Percentiles rank a stretch among this genome's conserved stretches.
Conservation (phyloP, 2,888 invertebrate species). For the Bruchidius siliquastri region DNA sequence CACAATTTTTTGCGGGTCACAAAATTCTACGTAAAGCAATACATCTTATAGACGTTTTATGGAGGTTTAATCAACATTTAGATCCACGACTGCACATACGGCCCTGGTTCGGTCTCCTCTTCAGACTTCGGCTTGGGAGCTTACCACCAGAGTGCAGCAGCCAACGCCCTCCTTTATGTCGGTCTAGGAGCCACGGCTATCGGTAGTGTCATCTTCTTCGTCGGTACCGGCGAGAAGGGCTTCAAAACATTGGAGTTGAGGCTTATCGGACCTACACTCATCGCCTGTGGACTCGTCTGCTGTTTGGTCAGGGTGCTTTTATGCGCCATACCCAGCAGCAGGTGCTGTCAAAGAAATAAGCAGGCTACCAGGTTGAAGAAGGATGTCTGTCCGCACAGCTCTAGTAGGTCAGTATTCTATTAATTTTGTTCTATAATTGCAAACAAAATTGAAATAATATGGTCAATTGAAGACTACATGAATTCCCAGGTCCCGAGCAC, state of each 20-base stretch:
- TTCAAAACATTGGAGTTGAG: conserved; percentile 82
- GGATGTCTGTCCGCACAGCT: conserved; percentile 44
- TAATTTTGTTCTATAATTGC: no score
- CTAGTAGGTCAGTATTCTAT: conserved; percentile 22
- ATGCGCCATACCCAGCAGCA: conserved; percentile 77
- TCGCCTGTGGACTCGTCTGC: conserved; percentile 72
- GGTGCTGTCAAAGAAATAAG: conserved; percentile 53
- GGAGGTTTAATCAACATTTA: conserved; percentile 44
- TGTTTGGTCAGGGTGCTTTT: conserved; percentile 78
- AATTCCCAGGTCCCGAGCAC: no score
- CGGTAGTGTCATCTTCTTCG: conserved; percentile 83
- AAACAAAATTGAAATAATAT: no score
- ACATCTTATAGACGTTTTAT: no score
- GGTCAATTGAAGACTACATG: no score
- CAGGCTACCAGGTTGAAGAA: conserved; percentile 58
- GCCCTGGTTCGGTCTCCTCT: conserved; percentile 54
- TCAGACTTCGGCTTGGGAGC: conserved; percentile 62
- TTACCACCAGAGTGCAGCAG: conserved; percentile 72
- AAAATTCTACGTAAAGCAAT: no score
- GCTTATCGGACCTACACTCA: conserved; percentile 73
- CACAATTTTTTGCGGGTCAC: no score
- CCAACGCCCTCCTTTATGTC: conserved; percentile 78
- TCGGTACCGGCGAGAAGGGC: conserved; percentile 84
- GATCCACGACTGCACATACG: conserved; percentile 79
- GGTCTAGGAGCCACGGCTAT: conserved; percentile 79